Conservation (phyloP, 2,888 invertebrate genomes). For the Leucoptera coffeella region DNA sequence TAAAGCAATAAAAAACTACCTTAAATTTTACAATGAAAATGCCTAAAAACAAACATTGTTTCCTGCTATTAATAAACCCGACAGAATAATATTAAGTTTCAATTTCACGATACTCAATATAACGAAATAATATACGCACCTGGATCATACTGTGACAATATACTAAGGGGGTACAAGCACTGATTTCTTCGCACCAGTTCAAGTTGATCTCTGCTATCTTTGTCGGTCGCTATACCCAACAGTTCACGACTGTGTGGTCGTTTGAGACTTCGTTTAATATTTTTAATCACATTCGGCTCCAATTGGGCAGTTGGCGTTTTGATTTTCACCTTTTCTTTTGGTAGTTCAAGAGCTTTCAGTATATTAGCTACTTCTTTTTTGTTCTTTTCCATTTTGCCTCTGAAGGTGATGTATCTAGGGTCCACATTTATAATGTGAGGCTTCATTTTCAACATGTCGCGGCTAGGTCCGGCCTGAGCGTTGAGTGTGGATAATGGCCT, state of each 20-base stretch:
- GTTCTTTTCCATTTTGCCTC: conserved; percentile 11
- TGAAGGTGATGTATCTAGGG: conserved; percentile 16
- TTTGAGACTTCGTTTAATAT: conserved; percentile 31
- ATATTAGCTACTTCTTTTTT: conserved; percentile 5
- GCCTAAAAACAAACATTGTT: too few species aligned
- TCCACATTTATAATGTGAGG: conserved; percentile 11
- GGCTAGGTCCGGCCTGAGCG: conserved; percentile 7
- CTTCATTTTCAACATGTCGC: conserved; percentile 5
- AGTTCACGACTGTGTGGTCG: conserved; percentile 32
- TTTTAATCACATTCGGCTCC: conserved; percentile 17
- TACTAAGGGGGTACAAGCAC: too few species aligned
- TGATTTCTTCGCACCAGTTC: too few species aligned
- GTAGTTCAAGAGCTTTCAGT: neutral
- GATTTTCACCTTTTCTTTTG: conserved; percentile 1
- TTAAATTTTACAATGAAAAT: too few species aligned
- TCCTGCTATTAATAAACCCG: too few species aligned
- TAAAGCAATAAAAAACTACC: too few species aligned
- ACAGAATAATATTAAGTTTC: too few species aligned
- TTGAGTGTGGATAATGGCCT: conserved; percentile 18
- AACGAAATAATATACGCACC: too few species aligned
- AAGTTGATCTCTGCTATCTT: too few species aligned
- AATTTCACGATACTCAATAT: too few species aligned
- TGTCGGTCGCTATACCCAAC: conserved; percentile 20
- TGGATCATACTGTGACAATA: too few species aligned
- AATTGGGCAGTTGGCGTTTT: conserved; percentile 5